Conservation (phyloP, 2,888 invertebrate species). For the Hoplodrina blanda region DNA sequence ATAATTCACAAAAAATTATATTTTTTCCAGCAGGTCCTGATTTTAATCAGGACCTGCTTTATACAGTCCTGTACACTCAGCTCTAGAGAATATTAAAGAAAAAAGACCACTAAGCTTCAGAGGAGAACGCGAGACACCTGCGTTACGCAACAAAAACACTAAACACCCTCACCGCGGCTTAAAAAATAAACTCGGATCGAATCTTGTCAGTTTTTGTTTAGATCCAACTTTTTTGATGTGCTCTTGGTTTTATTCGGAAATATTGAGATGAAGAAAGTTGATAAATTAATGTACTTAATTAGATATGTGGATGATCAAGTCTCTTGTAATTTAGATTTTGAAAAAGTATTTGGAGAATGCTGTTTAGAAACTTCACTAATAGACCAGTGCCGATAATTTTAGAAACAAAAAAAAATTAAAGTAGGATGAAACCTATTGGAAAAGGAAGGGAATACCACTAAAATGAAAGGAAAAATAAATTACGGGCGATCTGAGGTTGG, state of each 20-base stretch:
- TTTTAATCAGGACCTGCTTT: conserved; percentile 4
- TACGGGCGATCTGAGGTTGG: too few species aligned
- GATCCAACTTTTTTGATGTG: conserved; percentile 44
- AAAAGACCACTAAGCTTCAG: conserved; percentile 67
- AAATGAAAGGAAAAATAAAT: too few species aligned
- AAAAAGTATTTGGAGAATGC: neutral
- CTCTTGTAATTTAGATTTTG: neutral
- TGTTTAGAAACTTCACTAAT: neutral
- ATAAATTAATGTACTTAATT: conserved; percentile 38
- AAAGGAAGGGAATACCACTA: too few species aligned
- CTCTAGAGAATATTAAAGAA: conserved; percentile 32
- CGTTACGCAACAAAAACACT: conserved; percentile 82
- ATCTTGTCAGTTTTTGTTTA: conserved; percentile 60
- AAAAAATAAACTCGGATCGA: conserved; percentile 72
- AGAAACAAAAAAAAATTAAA: too few species aligned
- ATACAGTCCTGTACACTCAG: conserved; percentile 27
- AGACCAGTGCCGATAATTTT: too few species aligned
- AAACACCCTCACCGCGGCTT: conserved; percentile 66
- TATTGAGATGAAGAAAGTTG: conserved; percentile 30
- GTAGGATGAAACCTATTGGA: too few species aligned
- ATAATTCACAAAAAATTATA: neutral
- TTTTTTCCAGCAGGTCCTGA: too few species aligned
- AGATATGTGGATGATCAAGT: neutral
- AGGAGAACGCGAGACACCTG: conserved; percentile 80
- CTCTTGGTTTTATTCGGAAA: conserved; percentile 29